Evolutionary conservation across 2,797 vertebrate species (phyloP).

Genomic region (Syndactyla subalaris): DNA sequence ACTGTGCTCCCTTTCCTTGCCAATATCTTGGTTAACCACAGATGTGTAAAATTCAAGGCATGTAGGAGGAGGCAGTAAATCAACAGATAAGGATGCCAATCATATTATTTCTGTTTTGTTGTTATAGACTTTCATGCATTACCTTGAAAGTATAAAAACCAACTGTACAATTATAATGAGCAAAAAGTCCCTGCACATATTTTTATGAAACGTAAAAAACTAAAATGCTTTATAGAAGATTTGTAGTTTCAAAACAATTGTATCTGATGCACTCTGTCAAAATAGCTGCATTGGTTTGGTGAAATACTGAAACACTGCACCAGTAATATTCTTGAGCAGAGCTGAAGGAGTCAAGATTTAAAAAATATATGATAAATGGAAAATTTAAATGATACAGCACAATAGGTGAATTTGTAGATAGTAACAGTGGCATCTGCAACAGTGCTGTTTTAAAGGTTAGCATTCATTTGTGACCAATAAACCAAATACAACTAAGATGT

Average conservation of each 20-base stretch:
- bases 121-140: background rate
- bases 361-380: background rate
- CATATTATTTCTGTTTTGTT: background rate
- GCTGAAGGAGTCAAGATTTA: background rate
- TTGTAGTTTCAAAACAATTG: background rate
- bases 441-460: background rate
- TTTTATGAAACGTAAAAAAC: background rate
- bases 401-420: background rate
- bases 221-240: background rate
- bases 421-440: background rate
- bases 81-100: constrained; percentile 33
- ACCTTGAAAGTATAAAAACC: background rate
- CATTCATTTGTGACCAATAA: background rate
- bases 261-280: background rate
- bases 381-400: background rate
- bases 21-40: constrained; percentile 13
- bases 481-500: background rate
- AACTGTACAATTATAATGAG: background rate
- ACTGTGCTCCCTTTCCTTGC: background rate
- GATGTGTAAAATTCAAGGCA: constrained; percentile 8
- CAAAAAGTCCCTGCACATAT: background rate
- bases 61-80: constrained; percentile 19
- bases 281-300: background rate
- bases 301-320: background rate
- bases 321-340: background rate